phyloP scores from a whole-genome alignment of 2,888 invertebrate species.

The Myopa testacea region DNA sequence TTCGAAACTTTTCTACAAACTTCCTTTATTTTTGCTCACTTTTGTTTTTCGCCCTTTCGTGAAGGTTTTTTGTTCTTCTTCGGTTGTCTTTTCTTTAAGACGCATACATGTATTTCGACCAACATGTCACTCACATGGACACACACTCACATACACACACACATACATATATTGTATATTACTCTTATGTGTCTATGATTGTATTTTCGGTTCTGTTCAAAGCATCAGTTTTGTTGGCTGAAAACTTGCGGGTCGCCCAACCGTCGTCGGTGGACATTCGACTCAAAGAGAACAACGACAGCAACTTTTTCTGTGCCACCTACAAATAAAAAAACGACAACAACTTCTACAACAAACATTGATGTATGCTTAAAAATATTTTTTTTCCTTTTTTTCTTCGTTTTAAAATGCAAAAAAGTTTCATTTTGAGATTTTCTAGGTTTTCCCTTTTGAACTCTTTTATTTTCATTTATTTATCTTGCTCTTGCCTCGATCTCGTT shows the following conservation, averaged over 20 bases:
- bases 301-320: not conserved
- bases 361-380: slow-evolving; percentile 2
- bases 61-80: not conserved
- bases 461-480: not conserved
- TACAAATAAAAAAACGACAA: not conserved
- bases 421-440: too few species aligned
- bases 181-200: not conserved
- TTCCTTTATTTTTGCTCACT: slow-evolving; percentile 1
- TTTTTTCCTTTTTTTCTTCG: not conserved
- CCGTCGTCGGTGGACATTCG: too few species aligned
- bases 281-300: too few species aligned
- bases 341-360: not conserved
- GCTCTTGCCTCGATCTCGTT: not conserved
- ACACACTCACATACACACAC: not conserved
- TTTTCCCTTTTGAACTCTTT: slow-evolving; percentile 8
- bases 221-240: not conserved
- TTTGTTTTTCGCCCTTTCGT: not conserved
- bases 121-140: too few species aligned
- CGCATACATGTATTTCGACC: too few species aligned
- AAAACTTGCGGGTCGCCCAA: too few species aligned
- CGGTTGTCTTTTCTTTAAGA: not conserved
- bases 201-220: not conserved
- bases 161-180: not conserved
- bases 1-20: not conserved
- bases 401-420: not conserved